These are phyloP conservation scores for Spea bombifrons DNA, from an alignment of 2,113 vertebrate genomes.

Conservation along the genomic window DNA sequence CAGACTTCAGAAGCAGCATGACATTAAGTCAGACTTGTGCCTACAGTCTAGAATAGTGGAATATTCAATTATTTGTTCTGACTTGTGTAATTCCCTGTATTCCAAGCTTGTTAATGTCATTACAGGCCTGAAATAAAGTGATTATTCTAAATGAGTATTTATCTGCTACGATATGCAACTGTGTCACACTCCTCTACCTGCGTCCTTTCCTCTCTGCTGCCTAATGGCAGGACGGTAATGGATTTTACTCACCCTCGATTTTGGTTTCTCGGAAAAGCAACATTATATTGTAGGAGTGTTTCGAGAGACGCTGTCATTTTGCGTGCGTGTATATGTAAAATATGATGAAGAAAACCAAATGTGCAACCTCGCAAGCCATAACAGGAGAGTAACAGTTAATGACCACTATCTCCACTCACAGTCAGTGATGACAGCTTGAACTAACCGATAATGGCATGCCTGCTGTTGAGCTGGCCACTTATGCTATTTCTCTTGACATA, in stretches of 20 bases:
- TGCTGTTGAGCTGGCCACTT: constrained; percentile 88
- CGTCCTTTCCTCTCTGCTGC: constrained; percentile 39
- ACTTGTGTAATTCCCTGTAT: constrained; percentile 83
- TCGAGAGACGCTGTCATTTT: constrained; percentile 79
- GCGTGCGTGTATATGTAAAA: constrained; percentile 66
- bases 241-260: constrained; percentile 48
- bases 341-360: constrained; percentile 58
- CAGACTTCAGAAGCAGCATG: constrained; percentile 69
- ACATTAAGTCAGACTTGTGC: constrained; percentile 70
- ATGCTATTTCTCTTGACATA: constrained; percentile 96
- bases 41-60: constrained; percentile 63
- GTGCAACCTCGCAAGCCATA: constrained; percentile 58
- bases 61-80: constrained; percentile 90
- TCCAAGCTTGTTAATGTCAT: constrained; percentile 86
- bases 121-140: constrained; percentile 83
- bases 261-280: constrained; percentile 64
- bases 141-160: constrained; percentile 82
- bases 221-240: constrained; percentile 45
- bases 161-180: constrained; percentile 68
- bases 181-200: constrained; percentile 58
- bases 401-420: constrained; percentile 82
- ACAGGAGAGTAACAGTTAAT: constrained; percentile 81
- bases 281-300: constrained; percentile 54
- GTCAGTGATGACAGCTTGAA: constrained; percentile 91
- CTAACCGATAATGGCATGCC: constrained; percentile 94